Evolutionary conservation across 2,888 invertebrate species (phyloP).

Genomic region (Conomelus anceps): DNA sequence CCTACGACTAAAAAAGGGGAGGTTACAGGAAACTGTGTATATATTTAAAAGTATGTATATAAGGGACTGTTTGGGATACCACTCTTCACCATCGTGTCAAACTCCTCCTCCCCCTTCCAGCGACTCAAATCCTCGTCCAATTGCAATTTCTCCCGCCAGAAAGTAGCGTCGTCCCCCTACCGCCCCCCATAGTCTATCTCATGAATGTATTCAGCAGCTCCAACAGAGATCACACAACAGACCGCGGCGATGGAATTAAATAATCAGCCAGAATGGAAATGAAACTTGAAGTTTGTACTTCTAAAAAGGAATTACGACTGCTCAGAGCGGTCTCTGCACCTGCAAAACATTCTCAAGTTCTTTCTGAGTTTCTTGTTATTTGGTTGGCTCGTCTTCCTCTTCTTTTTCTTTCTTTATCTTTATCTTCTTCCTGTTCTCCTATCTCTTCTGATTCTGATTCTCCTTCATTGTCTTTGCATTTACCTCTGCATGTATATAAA

Average conservation of each 20-base stretch:
- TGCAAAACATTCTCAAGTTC: neutral
- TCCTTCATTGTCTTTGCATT: neutral
- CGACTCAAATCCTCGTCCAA: neutral
- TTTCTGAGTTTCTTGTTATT: too few relatives aligned
- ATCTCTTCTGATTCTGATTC: neutral
- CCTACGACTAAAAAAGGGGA: neutral
- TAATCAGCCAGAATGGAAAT: constrained; percentile 10
- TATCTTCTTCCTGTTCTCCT: neutral
- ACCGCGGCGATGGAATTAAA: constrained; percentile 5
- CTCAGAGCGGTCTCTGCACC: neutral
- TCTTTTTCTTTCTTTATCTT: neutral
- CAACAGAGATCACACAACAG: neutral
- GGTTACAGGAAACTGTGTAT: neutral
- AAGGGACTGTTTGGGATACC: neutral
- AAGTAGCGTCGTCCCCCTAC: neutral
- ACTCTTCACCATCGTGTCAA: neutral
- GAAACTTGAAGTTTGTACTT: constrained; percentile 6
- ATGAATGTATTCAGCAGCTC: constrained; percentile 1
- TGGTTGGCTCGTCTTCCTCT: too few relatives aligned
- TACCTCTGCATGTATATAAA: too few relatives aligned
- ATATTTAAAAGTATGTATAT: neutral
- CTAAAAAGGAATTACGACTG: constrained; percentile 13
- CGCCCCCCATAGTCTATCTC: neutral
- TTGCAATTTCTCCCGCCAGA: neutral
- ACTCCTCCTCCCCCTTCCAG: neutral